Conservation (phyloP, 2,797 vertebrate genomes). For the Ctenopoma multispine region DNA sequence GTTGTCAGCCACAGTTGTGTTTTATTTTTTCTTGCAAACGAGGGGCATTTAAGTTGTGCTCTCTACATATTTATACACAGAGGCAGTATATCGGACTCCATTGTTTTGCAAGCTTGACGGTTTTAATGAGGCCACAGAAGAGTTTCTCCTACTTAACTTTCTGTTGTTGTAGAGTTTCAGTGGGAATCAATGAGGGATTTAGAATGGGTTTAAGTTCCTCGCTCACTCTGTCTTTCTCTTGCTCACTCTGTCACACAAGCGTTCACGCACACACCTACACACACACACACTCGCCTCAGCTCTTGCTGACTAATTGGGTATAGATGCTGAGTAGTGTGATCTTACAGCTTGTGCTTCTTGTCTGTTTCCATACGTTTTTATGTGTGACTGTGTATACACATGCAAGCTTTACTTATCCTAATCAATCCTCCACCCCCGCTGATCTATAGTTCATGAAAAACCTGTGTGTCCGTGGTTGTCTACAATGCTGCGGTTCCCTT, state of each 20-base stretch:
- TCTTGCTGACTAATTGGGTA: conserved; percentile 72
- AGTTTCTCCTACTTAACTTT: conserved; percentile 75
- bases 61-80: conserved; percentile 50
- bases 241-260: conserved; percentile 47
- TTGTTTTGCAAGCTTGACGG: conserved; percentile 64
- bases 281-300: conserved; percentile 26
- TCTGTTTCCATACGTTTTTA: conserved; percentile 20
- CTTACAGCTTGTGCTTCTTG: conserved; percentile 9
- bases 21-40: conserved; percentile 27
- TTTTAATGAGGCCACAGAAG: conserved; percentile 77
- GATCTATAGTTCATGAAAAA: conserved; percentile 44
- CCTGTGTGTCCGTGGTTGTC: conserved; percentile 27
- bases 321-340: conserved; percentile 62
- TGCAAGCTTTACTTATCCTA: conserved; percentile 14
- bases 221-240: conserved; percentile 49
- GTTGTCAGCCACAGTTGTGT: conserved; percentile 67
- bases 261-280: background rate
- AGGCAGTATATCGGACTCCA: conserved; percentile 31
- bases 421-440: conserved; percentile 55
- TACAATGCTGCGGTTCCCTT: conserved; percentile 36
- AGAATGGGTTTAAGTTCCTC: conserved; percentile 59
- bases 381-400: background rate
- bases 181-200: conserved; percentile 77
- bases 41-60: conserved; percentile 47
- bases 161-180: conserved; percentile 63